Evolutionary conservation across 2,888 invertebrate species (phyloP).

Genomic region (Pristionchus japonicus): DNA sequence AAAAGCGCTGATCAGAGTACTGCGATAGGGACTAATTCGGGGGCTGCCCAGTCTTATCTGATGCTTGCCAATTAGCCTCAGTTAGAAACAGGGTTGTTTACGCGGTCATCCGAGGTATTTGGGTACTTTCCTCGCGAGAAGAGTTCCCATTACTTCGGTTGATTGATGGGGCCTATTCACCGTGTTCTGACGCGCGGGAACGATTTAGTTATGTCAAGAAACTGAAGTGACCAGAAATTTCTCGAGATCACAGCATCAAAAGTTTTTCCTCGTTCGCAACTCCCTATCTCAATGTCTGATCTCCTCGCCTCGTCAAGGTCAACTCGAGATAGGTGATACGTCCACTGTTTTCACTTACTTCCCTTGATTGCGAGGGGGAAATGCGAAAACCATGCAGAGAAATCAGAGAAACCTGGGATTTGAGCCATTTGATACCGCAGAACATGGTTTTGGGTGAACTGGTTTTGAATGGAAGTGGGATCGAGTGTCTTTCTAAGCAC

Average conservation of each 20-base stretch:
- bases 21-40: background rate
- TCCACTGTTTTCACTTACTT: background rate
- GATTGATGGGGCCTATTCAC: background rate
- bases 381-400: background rate
- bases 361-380: background rate
- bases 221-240: background rate
- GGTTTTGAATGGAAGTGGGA: too few species aligned
- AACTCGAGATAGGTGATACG: background rate
- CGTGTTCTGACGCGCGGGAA: background rate
- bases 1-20: background rate
- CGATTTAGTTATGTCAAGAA: background rate
- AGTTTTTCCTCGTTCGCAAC: background rate
- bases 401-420: background rate
- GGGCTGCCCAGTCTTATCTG: background rate
- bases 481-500: too few species aligned
- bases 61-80: background rate
- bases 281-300: constrained; percentile 31
- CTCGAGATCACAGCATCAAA: constrained; percentile 1
- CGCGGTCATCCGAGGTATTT: background rate
- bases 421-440: background rate
- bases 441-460: too few species aligned
- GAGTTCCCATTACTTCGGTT: background rate
- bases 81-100: background rate
- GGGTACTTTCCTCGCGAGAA: background rate
- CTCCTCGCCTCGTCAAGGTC: constrained; percentile 1